Conservation (phyloP, 2,113 vertebrate genomes). For the Mobula birostris region DNA sequence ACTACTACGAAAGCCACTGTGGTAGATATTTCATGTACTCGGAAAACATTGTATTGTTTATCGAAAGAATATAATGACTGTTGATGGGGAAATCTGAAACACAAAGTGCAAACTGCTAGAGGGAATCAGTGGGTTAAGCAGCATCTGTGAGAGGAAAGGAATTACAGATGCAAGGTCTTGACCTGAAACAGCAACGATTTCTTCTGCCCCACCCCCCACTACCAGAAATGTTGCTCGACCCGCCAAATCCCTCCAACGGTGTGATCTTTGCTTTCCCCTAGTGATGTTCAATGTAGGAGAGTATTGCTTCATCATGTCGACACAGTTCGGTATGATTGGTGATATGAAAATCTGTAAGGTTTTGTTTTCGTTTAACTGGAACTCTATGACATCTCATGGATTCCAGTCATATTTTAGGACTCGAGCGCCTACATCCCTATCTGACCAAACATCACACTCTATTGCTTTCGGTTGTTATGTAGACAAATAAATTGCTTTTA, state of each 20-base stretch:
- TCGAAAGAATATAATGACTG: not conserved
- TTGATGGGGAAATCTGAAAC: no score
- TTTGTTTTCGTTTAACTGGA: not conserved
- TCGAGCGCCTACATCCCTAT: not conserved
- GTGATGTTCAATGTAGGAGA: not conserved
- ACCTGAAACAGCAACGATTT: no score
- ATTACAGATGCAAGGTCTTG: no score
- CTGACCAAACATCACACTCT: not conserved
- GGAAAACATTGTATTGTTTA: not conserved
- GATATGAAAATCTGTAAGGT: not conserved
- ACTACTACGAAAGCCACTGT: not conserved
- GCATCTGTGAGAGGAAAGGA: no score
- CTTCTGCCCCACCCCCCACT: no score
- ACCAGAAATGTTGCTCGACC: no score
- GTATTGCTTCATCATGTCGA: not conserved
- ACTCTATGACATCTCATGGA: not conserved
- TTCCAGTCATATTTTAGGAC: not conserved
- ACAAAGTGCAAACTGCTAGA: no score
- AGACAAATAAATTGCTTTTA: not conserved
- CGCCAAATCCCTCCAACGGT: no score
- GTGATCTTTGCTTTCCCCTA: not conserved
- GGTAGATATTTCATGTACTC: not conserved
- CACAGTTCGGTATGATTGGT: not conserved
- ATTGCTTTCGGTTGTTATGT: not conserved
- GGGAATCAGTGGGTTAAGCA: no score